Evolutionary conservation across 2,113 vertebrate species (phyloP).

Genomic region (Phaethon lepturus): DNA sequence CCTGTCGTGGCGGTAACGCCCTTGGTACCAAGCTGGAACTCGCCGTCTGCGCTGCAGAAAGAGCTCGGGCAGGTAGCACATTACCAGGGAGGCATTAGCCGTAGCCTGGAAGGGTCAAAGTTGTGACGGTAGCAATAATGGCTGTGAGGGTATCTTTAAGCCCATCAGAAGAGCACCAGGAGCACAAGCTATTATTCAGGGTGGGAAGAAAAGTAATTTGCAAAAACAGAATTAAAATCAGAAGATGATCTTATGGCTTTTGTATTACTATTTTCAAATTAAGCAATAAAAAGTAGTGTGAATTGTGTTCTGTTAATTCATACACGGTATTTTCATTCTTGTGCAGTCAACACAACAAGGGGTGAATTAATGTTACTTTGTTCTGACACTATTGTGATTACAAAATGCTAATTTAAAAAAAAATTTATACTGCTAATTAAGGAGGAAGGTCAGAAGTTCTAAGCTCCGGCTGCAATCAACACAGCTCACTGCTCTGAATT

Average conservation of each 20-base stretch:
- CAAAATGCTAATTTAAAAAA: slow-evolving; percentile 69
- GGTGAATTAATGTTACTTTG: slow-evolving; percentile 51
- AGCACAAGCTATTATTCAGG: not conserved
- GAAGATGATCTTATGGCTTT: not conserved
- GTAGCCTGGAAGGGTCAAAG: not conserved
- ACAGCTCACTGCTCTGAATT: slow-evolving; percentile 41
- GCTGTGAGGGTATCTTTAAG: not conserved
- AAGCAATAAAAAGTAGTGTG: slow-evolving; percentile 46
- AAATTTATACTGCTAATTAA: slow-evolving; percentile 74
- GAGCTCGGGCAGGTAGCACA: slow-evolving; percentile 2
- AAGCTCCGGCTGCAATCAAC: slow-evolving; percentile 21
- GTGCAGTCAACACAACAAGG: slow-evolving; percentile 18
- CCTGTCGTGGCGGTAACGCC: not conserved
- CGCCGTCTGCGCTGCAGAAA: not conserved
- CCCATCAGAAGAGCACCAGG: not conserved
- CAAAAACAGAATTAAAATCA: slow-evolving; percentile 41
- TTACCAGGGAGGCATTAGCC: slow-evolving; percentile 26
- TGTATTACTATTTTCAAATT: slow-evolving; percentile 54
- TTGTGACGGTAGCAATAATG: not conserved
- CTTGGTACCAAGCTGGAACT: not conserved
- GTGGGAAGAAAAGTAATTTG: not conserved
- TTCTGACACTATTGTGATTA: slow-evolving; percentile 52
- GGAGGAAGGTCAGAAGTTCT: slow-evolving; percentile 57
- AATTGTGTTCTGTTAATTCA: slow-evolving; percentile 42
- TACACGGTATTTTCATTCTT: slow-evolving; percentile 21